Evolutionary conservation across 1,140 invertebrate genomes (phyloP), one percentile per base, ranked within the genome.

Genomic region (Leptinotarsa texana): DNA sequence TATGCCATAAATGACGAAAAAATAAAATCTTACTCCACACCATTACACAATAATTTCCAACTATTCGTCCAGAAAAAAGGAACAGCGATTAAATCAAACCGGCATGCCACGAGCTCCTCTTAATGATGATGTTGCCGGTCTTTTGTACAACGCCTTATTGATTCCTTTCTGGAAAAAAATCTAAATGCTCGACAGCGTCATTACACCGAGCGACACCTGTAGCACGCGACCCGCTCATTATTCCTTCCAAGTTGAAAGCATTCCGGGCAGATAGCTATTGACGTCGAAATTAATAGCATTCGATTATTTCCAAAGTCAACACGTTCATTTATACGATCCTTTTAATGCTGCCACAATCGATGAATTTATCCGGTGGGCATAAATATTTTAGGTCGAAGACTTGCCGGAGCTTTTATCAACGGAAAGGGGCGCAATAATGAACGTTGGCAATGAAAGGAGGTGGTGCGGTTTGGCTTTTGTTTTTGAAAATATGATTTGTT

Each of bases 221-320:
- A 75, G 78, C 80, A 80, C 80, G 80, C 80, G 78, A 80, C 69
- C 74, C 73, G 77, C 78, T 80, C 80, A 80, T 80, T 80, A 80
- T 77, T 75, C 72, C 77, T 74, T 72, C 76, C 74, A 70, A 21
- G 69, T 68, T 57, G 27, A 65, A 65, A 65, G 63, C 63, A 65
- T 33, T 65, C 21, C 71, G 49, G 79, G 75, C 75, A 78, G 78
- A 78, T 79, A 78, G 77, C 79, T 77, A 82, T 80, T 80, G 79
- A 82, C 78, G 75, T 75, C 69, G 69, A 77, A 82, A 80, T 82
- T 82, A 80, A 82, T 82, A 80, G 80, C 79, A 77, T 80, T 82
- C 79, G 80, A 82, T 82, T 82, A 82, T 80, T 80, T 82, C 74
- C 80, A 78, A 69, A 81, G 78, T 80, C 78, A 81, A 81, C 78